Evolutionary conservation across 2,113 vertebrate genomes (phyloP).

Genomic region (Rhinoptilus africanus): DNA sequence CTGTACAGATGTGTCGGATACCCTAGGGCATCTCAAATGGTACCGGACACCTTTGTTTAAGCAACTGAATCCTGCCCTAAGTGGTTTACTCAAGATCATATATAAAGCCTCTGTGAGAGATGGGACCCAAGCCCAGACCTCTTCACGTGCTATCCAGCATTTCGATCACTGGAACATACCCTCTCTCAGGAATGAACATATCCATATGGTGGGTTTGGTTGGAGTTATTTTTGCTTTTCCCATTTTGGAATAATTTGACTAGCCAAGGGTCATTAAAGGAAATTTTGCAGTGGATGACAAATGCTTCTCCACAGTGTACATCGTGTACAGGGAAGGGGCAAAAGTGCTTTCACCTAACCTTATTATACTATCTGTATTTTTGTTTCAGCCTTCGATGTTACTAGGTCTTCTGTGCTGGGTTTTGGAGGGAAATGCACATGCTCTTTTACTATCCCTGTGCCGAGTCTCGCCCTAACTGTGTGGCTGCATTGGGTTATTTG

Average conservation of each 20-base stretch:
- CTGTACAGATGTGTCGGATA: background rate
- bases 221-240: constrained; percentile 6
- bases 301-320: background rate
- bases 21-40: background rate
- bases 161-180: background rate
- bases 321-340: background rate
- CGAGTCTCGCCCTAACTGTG: background rate
- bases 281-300: background rate
- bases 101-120: background rate
- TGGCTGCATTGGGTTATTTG: background rate
- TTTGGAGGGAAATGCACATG: background rate
- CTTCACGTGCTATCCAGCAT: background rate
- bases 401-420: background rate
- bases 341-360: background rate
- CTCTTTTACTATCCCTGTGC: background rate
- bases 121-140: background rate
- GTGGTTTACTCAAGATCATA: background rate
- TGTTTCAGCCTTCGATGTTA: background rate
- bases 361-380: background rate
- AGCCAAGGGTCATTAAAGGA: background rate
- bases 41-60: background rate
- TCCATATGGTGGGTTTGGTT: background rate
- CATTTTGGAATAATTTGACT: background rate
- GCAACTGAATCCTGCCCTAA: background rate
- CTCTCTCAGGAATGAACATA: background rate